phyloP scores from a whole-genome alignment of 2,797 vertebrate species.

The Nannoperca obscura region DNA sequence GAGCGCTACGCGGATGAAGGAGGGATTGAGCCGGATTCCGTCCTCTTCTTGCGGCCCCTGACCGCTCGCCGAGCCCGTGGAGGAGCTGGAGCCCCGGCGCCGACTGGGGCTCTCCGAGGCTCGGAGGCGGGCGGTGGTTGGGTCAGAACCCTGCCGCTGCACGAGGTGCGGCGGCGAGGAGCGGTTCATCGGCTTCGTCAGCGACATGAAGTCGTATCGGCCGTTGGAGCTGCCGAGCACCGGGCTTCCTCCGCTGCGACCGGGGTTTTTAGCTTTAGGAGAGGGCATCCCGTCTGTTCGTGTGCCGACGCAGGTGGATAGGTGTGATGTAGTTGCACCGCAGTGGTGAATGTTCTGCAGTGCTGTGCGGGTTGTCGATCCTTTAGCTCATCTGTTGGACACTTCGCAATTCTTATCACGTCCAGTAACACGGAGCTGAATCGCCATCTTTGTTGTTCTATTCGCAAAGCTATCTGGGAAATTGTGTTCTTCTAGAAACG shows the following conservation, averaged over 20 bases:
- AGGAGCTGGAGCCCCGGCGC: slow-evolving; percentile 88
- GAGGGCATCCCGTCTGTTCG: slow-evolving; percentile 78
- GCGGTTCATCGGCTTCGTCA: slow-evolving; percentile 81
- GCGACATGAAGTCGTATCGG: slow-evolving; percentile 89
- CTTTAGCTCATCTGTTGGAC: slow-evolving; percentile 63
- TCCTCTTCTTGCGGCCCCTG: slow-evolving; percentile 88
- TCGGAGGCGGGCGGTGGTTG: slow-evolving; percentile 85
- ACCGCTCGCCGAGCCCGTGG: slow-evolving; percentile 74
- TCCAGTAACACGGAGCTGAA: not conserved
- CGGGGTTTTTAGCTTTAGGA: slow-evolving; percentile 81
- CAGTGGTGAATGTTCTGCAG: slow-evolving; percentile 34
- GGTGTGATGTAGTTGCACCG: not conserved
- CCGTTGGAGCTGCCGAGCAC: slow-evolving; percentile 74
- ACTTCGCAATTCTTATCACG: slow-evolving; percentile 63
- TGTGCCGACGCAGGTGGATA: not conserved
- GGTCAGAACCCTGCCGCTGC: slow-evolving; percentile 86
- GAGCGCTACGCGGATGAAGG: slow-evolving; percentile 90
- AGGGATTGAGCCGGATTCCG: slow-evolving; percentile 93
- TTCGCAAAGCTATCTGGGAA: slow-evolving; percentile 69
- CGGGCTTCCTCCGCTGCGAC: slow-evolving; percentile 78
- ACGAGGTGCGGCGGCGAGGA: slow-evolving; percentile 76
- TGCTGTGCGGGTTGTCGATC: slow-evolving; percentile 26
- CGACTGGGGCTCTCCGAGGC: slow-evolving; percentile 90
- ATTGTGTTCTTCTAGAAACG: slow-evolving; percentile 22
- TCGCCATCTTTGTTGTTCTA: slow-evolving; percentile 80